Percentiles rank a stretch among this genome's conserved stretches.
These are phyloP conservation scores for Lagopus leucura DNA, from an alignment of 2,113 vertebrate species.

Conservation along the genomic window DNA sequence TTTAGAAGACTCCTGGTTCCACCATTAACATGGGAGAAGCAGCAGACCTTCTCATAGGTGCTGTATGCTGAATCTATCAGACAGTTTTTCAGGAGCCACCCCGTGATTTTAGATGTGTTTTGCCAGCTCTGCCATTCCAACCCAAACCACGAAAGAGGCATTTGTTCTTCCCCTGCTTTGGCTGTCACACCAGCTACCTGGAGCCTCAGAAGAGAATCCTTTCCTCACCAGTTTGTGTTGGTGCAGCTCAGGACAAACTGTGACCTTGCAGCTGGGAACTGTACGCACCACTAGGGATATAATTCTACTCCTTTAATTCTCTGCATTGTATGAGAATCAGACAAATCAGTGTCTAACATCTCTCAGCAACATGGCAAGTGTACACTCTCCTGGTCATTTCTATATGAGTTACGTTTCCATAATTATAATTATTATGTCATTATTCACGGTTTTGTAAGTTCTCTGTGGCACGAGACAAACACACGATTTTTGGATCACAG, in stretches of 20 bases:
- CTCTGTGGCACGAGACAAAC: neutral
- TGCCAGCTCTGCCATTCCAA: neutral
- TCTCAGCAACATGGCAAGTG: neutral
- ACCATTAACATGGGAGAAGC: neutral
- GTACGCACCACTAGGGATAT: neutral
- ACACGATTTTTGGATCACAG: neutral
- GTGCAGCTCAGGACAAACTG: neutral
- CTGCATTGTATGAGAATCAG: neutral
- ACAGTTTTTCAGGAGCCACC: neutral
- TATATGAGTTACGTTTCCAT: neutral
- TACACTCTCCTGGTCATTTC: neutral
- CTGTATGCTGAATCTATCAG: neutral
- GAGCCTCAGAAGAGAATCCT: neutral
- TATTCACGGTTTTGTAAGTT: neutral
- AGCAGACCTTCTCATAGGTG: neutral
- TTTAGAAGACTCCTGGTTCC: neutral
- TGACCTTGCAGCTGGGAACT: neutral
- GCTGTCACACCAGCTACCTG: neutral
- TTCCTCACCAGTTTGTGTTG: neutral
- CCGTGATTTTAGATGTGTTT: neutral
- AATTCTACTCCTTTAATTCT: neutral
- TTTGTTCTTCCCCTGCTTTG: neutral
- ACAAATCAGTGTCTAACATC: neutral
- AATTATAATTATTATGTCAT: neutral
- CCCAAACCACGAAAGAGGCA: neutral